A percentile compares a stretch with the other conserved stretches of the same genome.
Evolutionary conservation across 1,140 invertebrate genomes (phyloP).

Genomic region (Chlorops oryzae): DNA sequence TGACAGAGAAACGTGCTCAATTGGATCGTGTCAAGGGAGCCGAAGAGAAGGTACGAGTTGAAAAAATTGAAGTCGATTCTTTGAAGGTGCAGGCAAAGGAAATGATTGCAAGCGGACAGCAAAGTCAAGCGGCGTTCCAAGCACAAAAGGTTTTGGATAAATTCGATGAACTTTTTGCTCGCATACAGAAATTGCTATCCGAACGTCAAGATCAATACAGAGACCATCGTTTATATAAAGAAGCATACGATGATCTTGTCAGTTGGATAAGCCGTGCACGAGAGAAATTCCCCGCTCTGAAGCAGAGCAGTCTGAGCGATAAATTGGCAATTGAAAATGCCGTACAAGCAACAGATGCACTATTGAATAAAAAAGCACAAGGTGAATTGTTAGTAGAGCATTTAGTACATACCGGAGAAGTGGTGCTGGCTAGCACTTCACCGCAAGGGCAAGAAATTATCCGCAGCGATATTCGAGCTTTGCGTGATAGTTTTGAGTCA

Average conservation of each 20-base stretch:
- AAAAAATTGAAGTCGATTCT: conserved; percentile 87
- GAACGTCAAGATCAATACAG: conserved; percentile 81
- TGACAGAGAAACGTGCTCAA: conserved; percentile 78
- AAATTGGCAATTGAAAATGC: conserved; percentile 83
- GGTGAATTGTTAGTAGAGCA: conserved; percentile 82
- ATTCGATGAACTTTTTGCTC: conserved; percentile 67
- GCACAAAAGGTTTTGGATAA: conserved; percentile 77
- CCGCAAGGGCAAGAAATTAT: conserved; percentile 72
- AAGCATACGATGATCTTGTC: conserved; percentile 80
- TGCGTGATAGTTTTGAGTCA: conserved; percentile 76
- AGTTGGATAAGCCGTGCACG: conserved; percentile 77
- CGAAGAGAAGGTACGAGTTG: conserved; percentile 83
- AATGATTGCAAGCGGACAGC: conserved; percentile 77
- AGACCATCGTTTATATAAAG: conserved; percentile 81
- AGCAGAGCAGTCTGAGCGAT: conserved; percentile 76
- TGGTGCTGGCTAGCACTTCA: conserved; percentile 77
- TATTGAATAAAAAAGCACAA: conserved; percentile 85
- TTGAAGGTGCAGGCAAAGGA: conserved; percentile 80
- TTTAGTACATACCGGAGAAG: conserved; percentile 76
- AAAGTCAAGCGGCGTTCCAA: conserved; percentile 73
- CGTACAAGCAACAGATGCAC: conserved; percentile 74
- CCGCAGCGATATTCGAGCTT: conserved; percentile 73
- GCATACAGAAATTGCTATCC: conserved; percentile 64
- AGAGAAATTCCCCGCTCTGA: conserved; percentile 81
- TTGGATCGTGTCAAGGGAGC: conserved; percentile 77